Conservation (phyloP, 1,140 invertebrate genomes). For the Rhyzopertha dominica region DNA sequence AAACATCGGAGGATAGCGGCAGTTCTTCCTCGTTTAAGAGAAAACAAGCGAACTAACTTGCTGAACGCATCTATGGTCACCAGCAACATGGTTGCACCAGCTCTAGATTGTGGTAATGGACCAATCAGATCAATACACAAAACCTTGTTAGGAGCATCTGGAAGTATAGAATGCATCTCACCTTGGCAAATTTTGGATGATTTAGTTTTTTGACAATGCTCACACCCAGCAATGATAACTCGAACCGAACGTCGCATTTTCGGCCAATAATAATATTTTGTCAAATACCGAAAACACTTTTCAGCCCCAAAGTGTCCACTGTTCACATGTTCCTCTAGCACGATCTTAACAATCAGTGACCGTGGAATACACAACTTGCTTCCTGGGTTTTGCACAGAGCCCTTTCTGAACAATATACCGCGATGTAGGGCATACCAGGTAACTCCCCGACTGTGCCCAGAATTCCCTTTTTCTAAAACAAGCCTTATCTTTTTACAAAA, state of each 20-base stretch:
- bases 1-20: not conserved
- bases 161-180: slow-evolving; percentile 1
- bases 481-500: not conserved
- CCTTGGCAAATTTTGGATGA: not conserved
- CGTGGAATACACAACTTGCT: slow-evolving; percentile 3
- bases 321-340: slow-evolving; percentile 2
- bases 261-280: slow-evolving; percentile 5
- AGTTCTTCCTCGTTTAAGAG: not conserved
- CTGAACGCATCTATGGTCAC: slow-evolving; percentile 6
- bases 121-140: slow-evolving; percentile 8
- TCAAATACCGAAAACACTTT: not conserved
- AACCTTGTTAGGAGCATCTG: slow-evolving; percentile 7
- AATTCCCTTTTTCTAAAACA: not conserved
- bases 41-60: slow-evolving; percentile 2
- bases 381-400: not conserved
- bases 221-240: slow-evolving; percentile 6
- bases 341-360: not conserved
- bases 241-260: not conserved
- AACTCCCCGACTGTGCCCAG: not conserved
- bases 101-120: slow-evolving; percentile 1
- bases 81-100: slow-evolving; percentile 5
- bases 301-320: slow-evolving; percentile 6
- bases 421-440: slow-evolving; percentile 3
- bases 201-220: slow-evolving; percentile 11
- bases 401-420: slow-evolving; percentile 1